Conservation (phyloP, 1,140 invertebrate genomes). For the Drosophila repleta region DNA sequence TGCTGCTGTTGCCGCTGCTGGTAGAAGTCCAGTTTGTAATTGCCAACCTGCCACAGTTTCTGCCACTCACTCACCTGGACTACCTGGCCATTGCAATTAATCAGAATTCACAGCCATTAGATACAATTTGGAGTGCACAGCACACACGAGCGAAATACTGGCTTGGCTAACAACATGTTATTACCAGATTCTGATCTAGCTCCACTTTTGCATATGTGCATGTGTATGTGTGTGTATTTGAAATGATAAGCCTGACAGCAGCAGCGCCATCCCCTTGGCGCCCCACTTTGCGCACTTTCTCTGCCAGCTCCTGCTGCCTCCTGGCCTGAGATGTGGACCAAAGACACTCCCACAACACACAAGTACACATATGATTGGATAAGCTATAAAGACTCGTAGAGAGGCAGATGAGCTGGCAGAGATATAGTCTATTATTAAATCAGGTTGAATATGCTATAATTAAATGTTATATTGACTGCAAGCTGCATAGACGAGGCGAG, state of each 20-base stretch:
- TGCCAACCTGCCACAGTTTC: constrained; percentile 11
- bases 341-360: constrained; percentile 24
- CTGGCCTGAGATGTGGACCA: constrained; percentile 19
- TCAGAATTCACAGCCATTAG: constrained; percentile 59
- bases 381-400: neutral
- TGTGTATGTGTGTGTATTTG: constrained; percentile 38
- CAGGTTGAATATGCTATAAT: too few relatives aligned
- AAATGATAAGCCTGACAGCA: constrained; percentile 62
- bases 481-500: too few relatives aligned
- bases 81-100: constrained; percentile 56
- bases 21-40: constrained; percentile 17
- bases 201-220: constrained; percentile 29
- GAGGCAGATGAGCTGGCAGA: too few relatives aligned
- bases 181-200: constrained; percentile 45
- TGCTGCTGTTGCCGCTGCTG: neutral
- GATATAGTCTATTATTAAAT: too few relatives aligned
- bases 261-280: neutral
- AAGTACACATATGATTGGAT: neutral
- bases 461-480: too few relatives aligned
- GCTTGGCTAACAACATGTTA: constrained; percentile 46
- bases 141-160: neutral
- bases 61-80: constrained; percentile 29
- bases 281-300: constrained; percentile 53
- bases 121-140: constrained; percentile 41
- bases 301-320: constrained; percentile 18